Base-by-base conservation (phyloP, 1,140 invertebrate species). In the Adoxophyes honmai region DNA sequence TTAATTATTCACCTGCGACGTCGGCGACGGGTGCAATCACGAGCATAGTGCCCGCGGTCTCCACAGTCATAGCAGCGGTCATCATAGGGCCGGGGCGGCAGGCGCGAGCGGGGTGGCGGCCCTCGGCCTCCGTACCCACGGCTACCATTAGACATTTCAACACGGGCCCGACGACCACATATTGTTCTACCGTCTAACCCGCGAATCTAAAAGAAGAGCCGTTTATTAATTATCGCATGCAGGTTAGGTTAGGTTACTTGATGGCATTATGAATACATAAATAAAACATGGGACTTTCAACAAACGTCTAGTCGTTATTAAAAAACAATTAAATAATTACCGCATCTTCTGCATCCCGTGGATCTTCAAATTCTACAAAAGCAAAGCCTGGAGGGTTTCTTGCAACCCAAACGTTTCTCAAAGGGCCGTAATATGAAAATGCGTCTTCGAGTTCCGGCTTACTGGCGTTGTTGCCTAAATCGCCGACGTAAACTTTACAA, bases 401-500 rank as follows among this genome's bases (percentile, higher is more conserved):
- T 0, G 97, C 97, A 2, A 98, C 96, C 97, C 96, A 98, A 13
- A 99, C 97, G 90, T 97, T 98, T 64, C 95, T 93, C 62, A 99
- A 89, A 21, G 96, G 94, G 3, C 98, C 98, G 86, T 98, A 99
- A 71, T 98, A 96, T 52, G 95, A 94, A 86, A 99, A 99, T 6
- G 96, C 95, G 88, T 98, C 96, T 88, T 98, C 96, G 38, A 98
- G 83, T 83, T 98, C 96, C 73, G 96, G 95, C 81, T 96, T 96
- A 13, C 95, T 96, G n/a, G 95, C 96, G 80, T 93, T 95, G 75
- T 93, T 95, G 48, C 93, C 95, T 77, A 99, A 91, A 91, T 99
- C 97, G 34, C 98, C 98, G 16, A 99, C 97, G 86, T 99, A 99
- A 7, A 99, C 94, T 89, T 99, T 99, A 71, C 96, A 96, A 79